Percentiles rank a stretch among this genome's conserved stretches.
phyloP scores from a whole-genome alignment of 2,113 vertebrate genomes.

The Rutilus rutilus region DNA sequence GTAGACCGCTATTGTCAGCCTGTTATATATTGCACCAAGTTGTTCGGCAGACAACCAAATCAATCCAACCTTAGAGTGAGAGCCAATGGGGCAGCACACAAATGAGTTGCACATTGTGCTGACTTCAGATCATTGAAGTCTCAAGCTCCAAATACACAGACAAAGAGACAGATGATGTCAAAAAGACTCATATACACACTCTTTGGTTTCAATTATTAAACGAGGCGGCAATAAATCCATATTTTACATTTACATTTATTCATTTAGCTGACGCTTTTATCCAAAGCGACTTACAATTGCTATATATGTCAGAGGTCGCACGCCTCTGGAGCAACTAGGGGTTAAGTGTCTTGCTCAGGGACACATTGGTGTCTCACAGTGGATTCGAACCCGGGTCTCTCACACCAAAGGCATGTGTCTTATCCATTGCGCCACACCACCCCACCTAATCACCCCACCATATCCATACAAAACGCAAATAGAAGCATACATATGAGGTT shows the following conservation, averaged over 20 bases:
- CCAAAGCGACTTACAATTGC: too few relatives aligned
- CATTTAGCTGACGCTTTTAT: too few relatives aligned
- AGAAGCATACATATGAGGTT: background rate
- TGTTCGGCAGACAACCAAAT: conserved; percentile 64
- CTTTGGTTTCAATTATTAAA: background rate
- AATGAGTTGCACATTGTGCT: conserved; percentile 57
- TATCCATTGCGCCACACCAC: too few relatives aligned
- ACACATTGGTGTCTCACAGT: too few relatives aligned
- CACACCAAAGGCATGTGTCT: too few relatives aligned
- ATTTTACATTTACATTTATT: too few relatives aligned
- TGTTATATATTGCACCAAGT: conserved; percentile 67
- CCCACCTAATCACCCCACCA: too few relatives aligned
- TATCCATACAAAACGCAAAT: background rate
- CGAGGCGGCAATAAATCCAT: background rate
- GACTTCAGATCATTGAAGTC: conserved; percentile 55
- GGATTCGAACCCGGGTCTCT: too few relatives aligned
- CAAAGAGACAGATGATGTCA: conserved; percentile 47
- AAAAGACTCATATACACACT: background rate
- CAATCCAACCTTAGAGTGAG: conserved; percentile 61
- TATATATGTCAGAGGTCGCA: too few relatives aligned
- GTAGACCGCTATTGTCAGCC: conserved; percentile 53
- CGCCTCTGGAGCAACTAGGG: too few relatives aligned
- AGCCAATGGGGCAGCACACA: conserved; percentile 57
- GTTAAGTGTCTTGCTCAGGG: too few relatives aligned
- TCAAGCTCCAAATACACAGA: conserved; percentile 33